Percentiles rank a stretch among this genome's conserved stretches.
phyloP scores from a whole-genome alignment of 2,113 vertebrate genomes.

The Canis aureus region DNA sequence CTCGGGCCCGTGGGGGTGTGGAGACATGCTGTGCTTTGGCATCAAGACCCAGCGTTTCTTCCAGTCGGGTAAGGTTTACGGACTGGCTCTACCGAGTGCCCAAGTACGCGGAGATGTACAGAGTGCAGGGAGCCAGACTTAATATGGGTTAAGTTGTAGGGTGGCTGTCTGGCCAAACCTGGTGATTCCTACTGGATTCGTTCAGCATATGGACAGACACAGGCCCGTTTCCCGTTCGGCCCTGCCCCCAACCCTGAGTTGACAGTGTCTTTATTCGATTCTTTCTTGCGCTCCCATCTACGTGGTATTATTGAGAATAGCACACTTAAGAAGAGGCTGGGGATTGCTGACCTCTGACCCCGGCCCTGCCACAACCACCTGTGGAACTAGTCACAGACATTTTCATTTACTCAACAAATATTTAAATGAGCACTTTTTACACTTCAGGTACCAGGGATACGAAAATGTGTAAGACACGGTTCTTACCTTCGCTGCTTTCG shows the following conservation, averaged over 20 bases:
- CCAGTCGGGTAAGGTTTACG: background rate
- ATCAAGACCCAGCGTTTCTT: background rate
- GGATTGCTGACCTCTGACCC: background rate
- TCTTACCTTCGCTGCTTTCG: background rate
- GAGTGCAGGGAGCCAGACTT: background rate
- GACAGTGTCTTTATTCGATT: background rate
- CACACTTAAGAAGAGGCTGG: background rate
- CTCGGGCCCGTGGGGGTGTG: background rate
- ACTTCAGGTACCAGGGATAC: background rate
- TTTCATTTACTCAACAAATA: conserved; percentile 42
- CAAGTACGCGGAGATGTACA: background rate
- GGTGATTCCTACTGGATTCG: background rate
- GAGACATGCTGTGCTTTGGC: background rate
- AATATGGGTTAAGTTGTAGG: background rate
- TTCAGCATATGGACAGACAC: background rate
- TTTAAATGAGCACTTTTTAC: conserved; percentile 44
- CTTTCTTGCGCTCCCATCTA: background rate
- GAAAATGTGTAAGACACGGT: background rate
- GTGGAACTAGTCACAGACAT: background rate
- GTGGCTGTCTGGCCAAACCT: background rate
- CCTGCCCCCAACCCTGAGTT: background rate
- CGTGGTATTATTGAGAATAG: background rate
- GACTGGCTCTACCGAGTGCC: background rate
- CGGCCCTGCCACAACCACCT: background rate
- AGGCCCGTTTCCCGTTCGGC: background rate